Evolutionary conservation across 1,140 invertebrate species (phyloP).

Genomic region (Wasmannia auropunctata): DNA sequence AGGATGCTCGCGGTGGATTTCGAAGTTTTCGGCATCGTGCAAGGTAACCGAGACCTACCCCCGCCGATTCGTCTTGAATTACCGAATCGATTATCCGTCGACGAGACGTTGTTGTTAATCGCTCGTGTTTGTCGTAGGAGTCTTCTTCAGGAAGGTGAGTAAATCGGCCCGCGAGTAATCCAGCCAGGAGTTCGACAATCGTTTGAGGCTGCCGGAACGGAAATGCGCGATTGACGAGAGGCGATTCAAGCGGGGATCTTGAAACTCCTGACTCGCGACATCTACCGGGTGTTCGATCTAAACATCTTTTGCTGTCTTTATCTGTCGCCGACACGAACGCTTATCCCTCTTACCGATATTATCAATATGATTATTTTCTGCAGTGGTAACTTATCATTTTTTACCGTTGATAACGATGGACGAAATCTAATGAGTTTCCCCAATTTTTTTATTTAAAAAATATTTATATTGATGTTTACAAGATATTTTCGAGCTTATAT

Average conservation of each 20-base stretch:
- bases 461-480: too few species aligned
- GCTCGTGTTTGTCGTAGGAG: conserved; percentile 82
- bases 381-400: too few species aligned
- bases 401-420: too few species aligned
- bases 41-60: conserved; percentile 82
- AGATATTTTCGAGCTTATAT: background rate
- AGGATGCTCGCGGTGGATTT: conserved; percentile 86
- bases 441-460: too few species aligned
- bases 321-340: background rate
- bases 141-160: conserved; percentile 88
- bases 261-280: conserved; percentile 20
- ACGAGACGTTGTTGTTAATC: background rate
- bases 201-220: background rate
- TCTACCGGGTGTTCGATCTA: background rate
- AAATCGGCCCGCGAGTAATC: background rate
- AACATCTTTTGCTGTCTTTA: background rate
- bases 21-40: conserved; percentile 88
- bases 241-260: background rate
- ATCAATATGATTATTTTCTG: too few species aligned
- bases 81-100: background rate
- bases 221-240: background rate
- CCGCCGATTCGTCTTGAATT: background rate
- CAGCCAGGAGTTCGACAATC: background rate
- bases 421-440: too few species aligned
- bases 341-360: background rate